Evolutionary conservation across 1,140 invertebrate genomes (phyloP), one percentile per base, ranked within the genome.

Genomic region (Macrobrachium nipponense): DNA sequence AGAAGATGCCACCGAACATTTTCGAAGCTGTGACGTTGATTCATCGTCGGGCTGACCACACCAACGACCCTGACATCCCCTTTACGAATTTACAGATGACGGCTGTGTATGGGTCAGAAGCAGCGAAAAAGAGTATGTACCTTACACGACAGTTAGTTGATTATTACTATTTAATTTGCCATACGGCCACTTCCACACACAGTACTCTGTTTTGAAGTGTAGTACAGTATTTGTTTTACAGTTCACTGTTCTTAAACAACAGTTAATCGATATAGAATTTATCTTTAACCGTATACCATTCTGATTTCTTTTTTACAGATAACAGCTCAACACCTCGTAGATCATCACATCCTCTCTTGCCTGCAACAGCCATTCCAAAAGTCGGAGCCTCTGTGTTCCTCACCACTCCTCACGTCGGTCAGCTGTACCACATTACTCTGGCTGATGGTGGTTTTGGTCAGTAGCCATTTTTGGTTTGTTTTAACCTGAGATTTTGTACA

Each of bases 361-460:
- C 82, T 15, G 11, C 43, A 0, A 51, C 36, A n/a, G 23, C 62
- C 12, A 20, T 51, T 36, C 51, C 62, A 4, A 66, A 81, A 77
- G 79, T 85, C 20, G 87, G 82, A 44, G 88, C 82, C 20, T 84
- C 80, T 1, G 75, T 89, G 27, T 90, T 90, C 80, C 88, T 94
- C 68, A 93, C 92, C 59, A 93, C 93, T 1, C 90, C 92, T 5
- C 93, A 93, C 87, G 93, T 94, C 89, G 94, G 93, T 51, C 94
- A 93, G 86, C 89, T 94, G 5, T 94, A 94, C 89, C 92, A 94
- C 76, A 92, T 94, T 62, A 91, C 92, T 5, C 82, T 73, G 64
- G 87, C 58, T 73, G 75, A 73, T 51, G 81, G 82, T 76, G 87
- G 80, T 20, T 83, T 72, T 79, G 80, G 90, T 89, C 51, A 84